A percentile compares a stretch with the other conserved stretches of the same genome.
These are phyloP conservation scores for Gambusia yucatana DNA, from an alignment of 2,797 vertebrate genomes.

Conservation along the genomic window DNA sequence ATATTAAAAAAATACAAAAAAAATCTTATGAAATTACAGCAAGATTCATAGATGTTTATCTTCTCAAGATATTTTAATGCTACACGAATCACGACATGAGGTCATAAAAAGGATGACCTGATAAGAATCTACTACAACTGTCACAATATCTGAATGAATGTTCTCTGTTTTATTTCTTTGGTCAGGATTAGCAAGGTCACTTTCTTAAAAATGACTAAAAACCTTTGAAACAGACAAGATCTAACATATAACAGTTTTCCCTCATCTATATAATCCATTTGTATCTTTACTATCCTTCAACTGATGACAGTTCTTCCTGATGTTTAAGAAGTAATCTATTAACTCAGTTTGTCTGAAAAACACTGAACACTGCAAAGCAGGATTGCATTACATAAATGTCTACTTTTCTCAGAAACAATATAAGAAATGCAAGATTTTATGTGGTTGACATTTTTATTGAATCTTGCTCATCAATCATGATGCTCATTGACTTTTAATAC, in stretches of 20 bases:
- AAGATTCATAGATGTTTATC: neutral
- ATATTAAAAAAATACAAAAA: neutral
- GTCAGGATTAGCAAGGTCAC: neutral
- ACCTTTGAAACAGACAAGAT: neutral
- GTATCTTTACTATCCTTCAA: neutral
- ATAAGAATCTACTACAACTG: neutral
- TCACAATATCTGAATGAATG: neutral
- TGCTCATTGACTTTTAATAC: neutral
- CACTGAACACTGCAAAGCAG: neutral
- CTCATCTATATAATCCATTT: neutral
- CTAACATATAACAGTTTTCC: neutral
- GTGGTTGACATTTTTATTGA: neutral
- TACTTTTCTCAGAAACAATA: neutral
- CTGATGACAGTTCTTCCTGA: neutral
- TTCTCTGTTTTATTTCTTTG: neutral
- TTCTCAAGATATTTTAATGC: neutral
- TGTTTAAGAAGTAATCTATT: neutral
- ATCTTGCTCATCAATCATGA: neutral
- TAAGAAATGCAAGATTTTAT: neutral
- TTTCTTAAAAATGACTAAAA: neutral
- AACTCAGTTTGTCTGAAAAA: neutral
- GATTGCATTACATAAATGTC: neutral
- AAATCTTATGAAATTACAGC: neutral
- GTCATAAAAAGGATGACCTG: neutral
- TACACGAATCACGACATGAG: neutral